Percentiles rank a stretch among this genome's conserved stretches.
phyloP scores from a whole-genome alignment of 2,797 vertebrate species.

The Molothrus aeneus region DNA sequence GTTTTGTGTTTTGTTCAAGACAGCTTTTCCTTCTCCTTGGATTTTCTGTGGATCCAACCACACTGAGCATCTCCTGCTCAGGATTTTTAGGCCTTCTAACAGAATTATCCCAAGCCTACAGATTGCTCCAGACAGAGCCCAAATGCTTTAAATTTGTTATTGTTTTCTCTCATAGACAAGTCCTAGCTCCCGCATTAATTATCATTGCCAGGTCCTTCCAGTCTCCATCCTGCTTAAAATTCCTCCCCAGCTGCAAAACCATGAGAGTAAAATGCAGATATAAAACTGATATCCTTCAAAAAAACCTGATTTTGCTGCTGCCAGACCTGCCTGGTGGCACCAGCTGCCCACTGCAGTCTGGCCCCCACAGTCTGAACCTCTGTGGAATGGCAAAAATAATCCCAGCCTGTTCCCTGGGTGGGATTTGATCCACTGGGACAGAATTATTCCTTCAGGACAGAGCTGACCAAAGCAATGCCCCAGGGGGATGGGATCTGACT shows the following conservation, averaged over 20 bases:
- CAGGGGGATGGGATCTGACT: not conserved
- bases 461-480: not conserved
- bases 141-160: not conserved
- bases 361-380: not conserved
- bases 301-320: not conserved
- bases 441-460: not conserved
- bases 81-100: not conserved
- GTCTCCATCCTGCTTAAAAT: constrained; percentile 1
- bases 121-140: not conserved
- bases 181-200: constrained; percentile 34
- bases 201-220: not conserved
- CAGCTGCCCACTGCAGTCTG: not conserved
- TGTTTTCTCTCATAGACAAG: constrained; percentile 9
- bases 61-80: not conserved
- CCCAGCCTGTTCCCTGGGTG: accelerated
- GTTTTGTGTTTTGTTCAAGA: not conserved
- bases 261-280: not conserved
- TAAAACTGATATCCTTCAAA: not conserved
- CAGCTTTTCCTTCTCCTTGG: not conserved
- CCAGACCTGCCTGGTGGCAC: not conserved
- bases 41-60: not conserved
- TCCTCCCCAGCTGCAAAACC: not conserved
- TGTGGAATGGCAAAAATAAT: not conserved
- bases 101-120: not conserved
- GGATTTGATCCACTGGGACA: not conserved